These are phyloP conservation scores for Perca flavescens DNA, from an alignment of 2,113 vertebrate genomes.

Conservation along the genomic window DNA sequence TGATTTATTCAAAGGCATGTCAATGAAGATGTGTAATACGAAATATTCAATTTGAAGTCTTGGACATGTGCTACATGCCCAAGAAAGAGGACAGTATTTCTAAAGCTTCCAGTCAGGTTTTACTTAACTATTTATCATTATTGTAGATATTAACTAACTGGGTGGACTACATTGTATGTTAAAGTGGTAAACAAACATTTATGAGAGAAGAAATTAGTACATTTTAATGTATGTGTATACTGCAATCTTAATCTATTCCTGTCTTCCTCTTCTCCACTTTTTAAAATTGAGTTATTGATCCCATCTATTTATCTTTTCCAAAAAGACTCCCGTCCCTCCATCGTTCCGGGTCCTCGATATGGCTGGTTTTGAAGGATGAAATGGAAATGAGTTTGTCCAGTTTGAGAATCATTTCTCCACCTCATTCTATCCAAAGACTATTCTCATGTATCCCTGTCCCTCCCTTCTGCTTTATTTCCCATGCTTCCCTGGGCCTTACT, in stretches of 20 bases:
- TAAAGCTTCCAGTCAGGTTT: background rate
- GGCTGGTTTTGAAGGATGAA: too few relatives aligned
- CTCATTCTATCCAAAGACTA: constrained; percentile 70
- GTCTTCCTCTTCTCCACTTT: background rate
- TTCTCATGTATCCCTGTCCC: constrained; percentile 84
- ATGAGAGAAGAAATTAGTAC: background rate
- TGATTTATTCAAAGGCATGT: constrained; percentile 5
- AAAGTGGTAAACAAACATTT: background rate
- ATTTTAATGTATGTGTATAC: too few relatives aligned
- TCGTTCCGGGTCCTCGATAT: background rate
- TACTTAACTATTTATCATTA: background rate
- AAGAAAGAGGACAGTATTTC: background rate
- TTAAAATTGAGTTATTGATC: background rate
- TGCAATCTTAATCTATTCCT: too few relatives aligned
- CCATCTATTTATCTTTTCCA: background rate
- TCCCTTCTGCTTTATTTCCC: constrained; percentile 77
- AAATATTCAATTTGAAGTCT: constrained; percentile 22
- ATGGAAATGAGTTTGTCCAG: too few relatives aligned
- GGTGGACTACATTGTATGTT: background rate
- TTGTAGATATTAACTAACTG: background rate
- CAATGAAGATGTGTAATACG: background rate
- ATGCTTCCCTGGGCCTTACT: constrained; percentile 85
- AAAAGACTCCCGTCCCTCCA: background rate
- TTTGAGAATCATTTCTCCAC: too few relatives aligned
- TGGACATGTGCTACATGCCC: background rate